Evolutionary conservation across 1,140 invertebrate genomes (phyloP).

Genomic region (Eriosoma lanigerum): DNA sequence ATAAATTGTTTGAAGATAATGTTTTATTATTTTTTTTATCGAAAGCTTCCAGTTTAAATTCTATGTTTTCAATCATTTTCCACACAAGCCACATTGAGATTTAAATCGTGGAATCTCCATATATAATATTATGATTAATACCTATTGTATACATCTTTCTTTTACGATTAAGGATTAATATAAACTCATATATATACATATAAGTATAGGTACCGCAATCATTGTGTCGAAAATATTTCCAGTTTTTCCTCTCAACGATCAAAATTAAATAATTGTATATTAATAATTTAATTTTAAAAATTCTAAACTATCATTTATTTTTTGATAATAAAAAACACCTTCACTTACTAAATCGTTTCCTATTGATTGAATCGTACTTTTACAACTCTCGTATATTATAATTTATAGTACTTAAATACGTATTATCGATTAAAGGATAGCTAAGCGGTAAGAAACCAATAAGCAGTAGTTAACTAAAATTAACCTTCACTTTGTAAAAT

Average conservation of each 20-base stretch:
- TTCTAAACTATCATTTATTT: no score
- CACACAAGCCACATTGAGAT: background rate
- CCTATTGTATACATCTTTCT: background rate
- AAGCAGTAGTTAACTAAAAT: no score
- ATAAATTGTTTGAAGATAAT: no score
- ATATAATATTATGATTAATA: slow-evolving; percentile 1
- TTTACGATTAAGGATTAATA: background rate
- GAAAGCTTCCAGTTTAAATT: no score
- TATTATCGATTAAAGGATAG: no score
- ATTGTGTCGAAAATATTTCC: background rate
- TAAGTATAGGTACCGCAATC: background rate
- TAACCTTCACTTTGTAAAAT: no score
- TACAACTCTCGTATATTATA: background rate
- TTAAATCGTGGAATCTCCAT: background rate
- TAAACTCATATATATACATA: background rate
- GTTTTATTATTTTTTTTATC: no score
- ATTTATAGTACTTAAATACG: no score
- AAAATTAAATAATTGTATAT: no score
- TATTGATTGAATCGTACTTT: background rate
- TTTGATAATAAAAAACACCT: no score
- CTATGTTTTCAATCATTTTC: background rate
- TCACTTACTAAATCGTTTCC: background rate
- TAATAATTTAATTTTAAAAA: background rate
- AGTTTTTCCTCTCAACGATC: background rate
- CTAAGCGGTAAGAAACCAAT: no score